These are phyloP conservation scores for Anisognathus igniventris DNA, from an alignment of 2,797 vertebrate genomes.

Conservation along the genomic window DNA sequence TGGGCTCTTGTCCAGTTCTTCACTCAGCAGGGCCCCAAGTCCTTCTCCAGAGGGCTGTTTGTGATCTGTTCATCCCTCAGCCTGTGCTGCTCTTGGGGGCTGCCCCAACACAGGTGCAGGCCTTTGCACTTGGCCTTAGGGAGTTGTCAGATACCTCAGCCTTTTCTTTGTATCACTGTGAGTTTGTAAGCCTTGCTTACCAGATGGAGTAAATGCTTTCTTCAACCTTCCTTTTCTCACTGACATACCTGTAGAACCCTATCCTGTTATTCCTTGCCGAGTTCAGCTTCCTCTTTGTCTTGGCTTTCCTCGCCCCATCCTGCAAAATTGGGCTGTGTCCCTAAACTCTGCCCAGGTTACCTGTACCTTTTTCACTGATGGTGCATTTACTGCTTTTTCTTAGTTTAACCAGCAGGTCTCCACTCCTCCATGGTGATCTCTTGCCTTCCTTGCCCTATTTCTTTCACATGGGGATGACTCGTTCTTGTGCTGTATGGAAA, in stretches of 20 bases:
- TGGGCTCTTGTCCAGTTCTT: neutral
- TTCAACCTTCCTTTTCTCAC: neutral
- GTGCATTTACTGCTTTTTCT: neutral
- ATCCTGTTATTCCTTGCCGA: neutral
- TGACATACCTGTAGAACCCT: no score
- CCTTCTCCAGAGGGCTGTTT: neutral
- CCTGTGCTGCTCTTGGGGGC: neutral
- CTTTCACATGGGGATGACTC: neutral
- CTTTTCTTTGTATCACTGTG: neutral
- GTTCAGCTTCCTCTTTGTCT: neutral
- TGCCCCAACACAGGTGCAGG: neutral
- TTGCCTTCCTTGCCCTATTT: neutral
- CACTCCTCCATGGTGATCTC: rapidly evolving
- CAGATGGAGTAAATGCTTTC: neutral
- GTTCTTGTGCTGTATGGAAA: neutral
- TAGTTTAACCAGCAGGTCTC: neutral
- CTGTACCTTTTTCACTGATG: neutral
- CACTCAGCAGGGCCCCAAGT: no score
- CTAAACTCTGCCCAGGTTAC: neutral
- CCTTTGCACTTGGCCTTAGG: neutral
- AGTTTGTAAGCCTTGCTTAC: neutral
- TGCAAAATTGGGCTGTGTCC: neutral
- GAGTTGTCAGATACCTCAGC: neutral
- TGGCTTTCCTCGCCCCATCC: neutral
- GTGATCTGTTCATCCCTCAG: neutral